Evolutionary conservation across 1,140 invertebrate species (phyloP).

Genomic region (Trachymyrmex septentrionalis): DNA sequence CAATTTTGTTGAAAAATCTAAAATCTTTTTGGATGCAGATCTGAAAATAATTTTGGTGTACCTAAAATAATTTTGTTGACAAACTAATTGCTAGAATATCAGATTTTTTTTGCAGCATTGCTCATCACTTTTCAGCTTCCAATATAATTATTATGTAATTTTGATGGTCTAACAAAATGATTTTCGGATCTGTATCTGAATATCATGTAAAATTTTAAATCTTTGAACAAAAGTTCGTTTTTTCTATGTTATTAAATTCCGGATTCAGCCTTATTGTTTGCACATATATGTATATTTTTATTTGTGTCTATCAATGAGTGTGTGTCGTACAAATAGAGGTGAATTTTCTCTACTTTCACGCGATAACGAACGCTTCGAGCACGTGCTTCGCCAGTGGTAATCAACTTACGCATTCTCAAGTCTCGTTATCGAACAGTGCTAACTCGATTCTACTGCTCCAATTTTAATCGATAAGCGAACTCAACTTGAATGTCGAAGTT

Average conservation of each 20-base stretch:
- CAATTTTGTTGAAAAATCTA: too few species aligned
- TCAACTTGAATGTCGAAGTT: not conserved
- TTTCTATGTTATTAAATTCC: not conserved
- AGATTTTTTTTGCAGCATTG: too few species aligned
- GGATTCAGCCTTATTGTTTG: not conserved
- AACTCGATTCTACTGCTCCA: not conserved
- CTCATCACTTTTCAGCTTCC: too few species aligned
- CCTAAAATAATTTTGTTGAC: too few species aligned
- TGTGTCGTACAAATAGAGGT: not conserved
- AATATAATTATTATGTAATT: too few species aligned
- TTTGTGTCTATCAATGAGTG: not conserved
- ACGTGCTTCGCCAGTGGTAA: conserved; percentile 41
- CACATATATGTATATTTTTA: not conserved
- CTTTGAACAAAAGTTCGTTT: too few species aligned
- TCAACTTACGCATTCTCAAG: conserved; percentile 12
- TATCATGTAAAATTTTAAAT: too few species aligned
- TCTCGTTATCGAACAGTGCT: not conserved
- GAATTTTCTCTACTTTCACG: conserved; percentile 70
- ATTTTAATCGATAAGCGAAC: not conserved
- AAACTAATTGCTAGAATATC: too few species aligned
- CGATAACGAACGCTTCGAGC: conserved; percentile 20
- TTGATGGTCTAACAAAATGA: too few species aligned
- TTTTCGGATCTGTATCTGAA: too few species aligned
- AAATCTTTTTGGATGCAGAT: too few species aligned
- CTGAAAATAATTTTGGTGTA: too few species aligned